phyloP scores from a whole-genome alignment of 2,113 vertebrate genomes.

The Sylvia atricapilla region DNA sequence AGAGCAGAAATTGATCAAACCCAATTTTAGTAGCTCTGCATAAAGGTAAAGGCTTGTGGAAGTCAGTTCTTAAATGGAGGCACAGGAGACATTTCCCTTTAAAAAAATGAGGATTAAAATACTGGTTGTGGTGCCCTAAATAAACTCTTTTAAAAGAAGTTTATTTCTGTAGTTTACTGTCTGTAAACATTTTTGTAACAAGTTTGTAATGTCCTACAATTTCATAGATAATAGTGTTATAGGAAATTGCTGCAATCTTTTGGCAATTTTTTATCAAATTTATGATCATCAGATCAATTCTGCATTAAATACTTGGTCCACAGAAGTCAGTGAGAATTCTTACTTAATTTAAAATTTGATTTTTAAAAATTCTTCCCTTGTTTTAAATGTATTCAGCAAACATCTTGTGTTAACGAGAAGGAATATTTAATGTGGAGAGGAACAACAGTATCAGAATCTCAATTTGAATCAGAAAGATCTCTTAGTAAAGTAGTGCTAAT shows the following conservation, averaged over 20 bases:
- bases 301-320: background rate
- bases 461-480: background rate
- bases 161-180: background rate
- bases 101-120: background rate
- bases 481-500: background rate
- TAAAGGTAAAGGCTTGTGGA: background rate
- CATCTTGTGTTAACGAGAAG: background rate
- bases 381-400: background rate
- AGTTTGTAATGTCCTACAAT: background rate
- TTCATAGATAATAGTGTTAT: background rate
- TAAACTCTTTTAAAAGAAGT: background rate
- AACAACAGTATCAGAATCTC: background rate
- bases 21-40: background rate
- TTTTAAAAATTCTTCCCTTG: background rate
- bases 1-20: background rate
- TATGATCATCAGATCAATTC: background rate
- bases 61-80: background rate
- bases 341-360: background rate
- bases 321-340: background rate
- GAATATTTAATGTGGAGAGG: background rate
- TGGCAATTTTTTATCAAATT: background rate
- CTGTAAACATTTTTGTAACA: background rate
- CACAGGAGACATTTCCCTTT: background rate
- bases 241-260: background rate
- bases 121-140: background rate